Conservation (phyloP, 2,888 invertebrate species). For the Actias luna region DNA sequence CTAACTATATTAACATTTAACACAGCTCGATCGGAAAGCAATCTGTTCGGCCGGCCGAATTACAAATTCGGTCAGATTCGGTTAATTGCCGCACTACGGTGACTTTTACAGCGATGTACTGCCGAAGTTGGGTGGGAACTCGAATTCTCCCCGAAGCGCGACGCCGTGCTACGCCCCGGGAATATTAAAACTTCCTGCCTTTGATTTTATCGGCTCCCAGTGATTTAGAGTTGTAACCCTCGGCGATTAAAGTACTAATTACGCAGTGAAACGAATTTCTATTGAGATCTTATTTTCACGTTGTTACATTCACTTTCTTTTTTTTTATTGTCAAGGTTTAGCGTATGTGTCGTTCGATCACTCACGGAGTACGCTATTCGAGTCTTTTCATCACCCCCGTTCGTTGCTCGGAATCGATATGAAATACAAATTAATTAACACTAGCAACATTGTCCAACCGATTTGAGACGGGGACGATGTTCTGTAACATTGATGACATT, state of each 20-base stretch:
- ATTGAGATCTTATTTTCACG: too few species aligned
- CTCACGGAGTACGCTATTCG: background rate
- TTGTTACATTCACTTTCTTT: too few species aligned
- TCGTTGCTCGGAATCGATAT: conserved; percentile 31
- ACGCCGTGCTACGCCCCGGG: conserved; percentile 6
- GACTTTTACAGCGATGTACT: conserved; percentile 12
- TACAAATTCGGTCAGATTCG: conserved; percentile 25
- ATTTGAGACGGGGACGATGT: background rate
- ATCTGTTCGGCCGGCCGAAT: conserved; percentile 24
- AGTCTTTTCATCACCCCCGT: conserved; percentile 20
- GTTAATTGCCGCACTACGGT: conserved; percentile 18
- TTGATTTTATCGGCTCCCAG: conserved; percentile 18
- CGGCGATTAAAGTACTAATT: conserved; percentile 14
- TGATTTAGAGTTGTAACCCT: conserved; percentile 16
- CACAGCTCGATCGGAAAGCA: conserved; percentile 19
- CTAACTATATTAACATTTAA: conserved; percentile 17
- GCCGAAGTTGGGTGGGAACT: conserved; percentile 16
- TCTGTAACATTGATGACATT: background rate
- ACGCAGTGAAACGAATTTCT: too few species aligned
- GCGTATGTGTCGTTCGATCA: conserved; percentile 25
- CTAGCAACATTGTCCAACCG: conserved; percentile 13
- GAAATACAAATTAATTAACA: conserved; percentile 55
- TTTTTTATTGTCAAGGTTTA: too few species aligned
- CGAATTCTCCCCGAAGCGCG: conserved; percentile 14
- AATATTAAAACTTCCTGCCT: conserved; percentile 21